Evolutionary conservation across 2,888 invertebrate species (phyloP), one percentile per base, ranked within the genome.

Genomic region (Anorthoa munda): DNA sequence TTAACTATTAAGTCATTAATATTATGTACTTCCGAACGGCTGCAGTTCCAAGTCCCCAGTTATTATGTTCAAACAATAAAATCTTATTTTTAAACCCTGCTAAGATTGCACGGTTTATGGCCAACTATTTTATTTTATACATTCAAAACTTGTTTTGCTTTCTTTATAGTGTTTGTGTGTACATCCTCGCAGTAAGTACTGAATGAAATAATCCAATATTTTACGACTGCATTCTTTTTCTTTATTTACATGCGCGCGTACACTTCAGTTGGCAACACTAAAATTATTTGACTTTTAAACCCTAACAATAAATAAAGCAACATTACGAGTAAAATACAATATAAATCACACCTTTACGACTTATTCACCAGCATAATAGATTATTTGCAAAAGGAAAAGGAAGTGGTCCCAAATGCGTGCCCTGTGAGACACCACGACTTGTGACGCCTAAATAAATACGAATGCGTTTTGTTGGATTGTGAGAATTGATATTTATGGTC

Each of bases 401-500:
- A 92, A 93, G 92, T 90, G 89, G 84, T 86, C 90, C 91, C 90
- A 82, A 82, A 89, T 86, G 90, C 86, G 86, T 85, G 88, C 90
- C 90, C 89, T 88, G 87, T 77, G 89, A 86, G 89, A 90, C 88
- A 88, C 90, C 91, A 87, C 90, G 90, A 90, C 87, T 89, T 87
- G 88, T 89, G 88, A 91, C 88, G 90, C 91, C 92, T 94, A 95
- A 95, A 95, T 95, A 95, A 95, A 95, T 95, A 95, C 93, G 94
- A 95, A 95, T 95, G 94, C 90, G 90, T 93, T 92, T 93, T 92
- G 93, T 93, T 93, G 92, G 92, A 90, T 92, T 92, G 93, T 92
- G 93, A 91, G 94, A 95, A 95, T 95, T 95, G 95, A 95, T 95
- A 95, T 95, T 95, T 95, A 95, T 94, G 94, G 91, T 92, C 90